Conservation (phyloP, 2,888 invertebrate species). For the Unio pictorum region DNA sequence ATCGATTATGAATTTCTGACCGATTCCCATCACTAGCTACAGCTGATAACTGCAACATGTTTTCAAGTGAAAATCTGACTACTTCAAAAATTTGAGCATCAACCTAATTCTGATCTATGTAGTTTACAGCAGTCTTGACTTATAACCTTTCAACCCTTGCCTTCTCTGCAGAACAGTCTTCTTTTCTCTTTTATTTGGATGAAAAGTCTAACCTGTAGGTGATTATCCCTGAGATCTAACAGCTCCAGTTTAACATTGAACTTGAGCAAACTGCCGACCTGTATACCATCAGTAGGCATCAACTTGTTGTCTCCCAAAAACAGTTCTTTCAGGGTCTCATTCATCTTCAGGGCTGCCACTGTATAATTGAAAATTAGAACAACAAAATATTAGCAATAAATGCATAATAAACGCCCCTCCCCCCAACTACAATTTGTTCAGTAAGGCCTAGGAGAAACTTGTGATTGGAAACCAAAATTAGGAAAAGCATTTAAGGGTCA, state of each 20-base stretch:
- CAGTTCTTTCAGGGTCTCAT: conserved; percentile 82
- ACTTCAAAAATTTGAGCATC: no score
- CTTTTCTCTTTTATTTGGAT: neutral
- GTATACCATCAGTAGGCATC: conserved; percentile 82
- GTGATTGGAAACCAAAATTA: no score
- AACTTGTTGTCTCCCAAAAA: conserved; percentile 88
- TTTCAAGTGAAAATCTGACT: no score
- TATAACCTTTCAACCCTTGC: neutral
- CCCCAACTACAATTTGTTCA: no score
- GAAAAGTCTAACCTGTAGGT: conserved; percentile 69
- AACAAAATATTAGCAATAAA: conserved; percentile 1
- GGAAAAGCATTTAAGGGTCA: no score
- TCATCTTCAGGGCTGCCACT: conserved; percentile 87
- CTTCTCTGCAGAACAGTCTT: neutral
- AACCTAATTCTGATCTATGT: no score
- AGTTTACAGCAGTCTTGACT: no score
- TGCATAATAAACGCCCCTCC: no score
- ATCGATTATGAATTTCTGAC: no score
- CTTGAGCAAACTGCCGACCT: conserved; percentile 83
- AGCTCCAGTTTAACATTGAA: conserved; percentile 84
- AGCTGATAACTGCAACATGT: no score
- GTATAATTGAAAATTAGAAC: conserved; percentile 46
- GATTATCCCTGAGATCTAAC: conserved; percentile 82
- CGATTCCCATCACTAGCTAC: no score
- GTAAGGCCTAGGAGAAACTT: no score